Base-by-base conservation (phyloP, 2,888 invertebrate genomes). In the Flexamia atlantica region DNA sequence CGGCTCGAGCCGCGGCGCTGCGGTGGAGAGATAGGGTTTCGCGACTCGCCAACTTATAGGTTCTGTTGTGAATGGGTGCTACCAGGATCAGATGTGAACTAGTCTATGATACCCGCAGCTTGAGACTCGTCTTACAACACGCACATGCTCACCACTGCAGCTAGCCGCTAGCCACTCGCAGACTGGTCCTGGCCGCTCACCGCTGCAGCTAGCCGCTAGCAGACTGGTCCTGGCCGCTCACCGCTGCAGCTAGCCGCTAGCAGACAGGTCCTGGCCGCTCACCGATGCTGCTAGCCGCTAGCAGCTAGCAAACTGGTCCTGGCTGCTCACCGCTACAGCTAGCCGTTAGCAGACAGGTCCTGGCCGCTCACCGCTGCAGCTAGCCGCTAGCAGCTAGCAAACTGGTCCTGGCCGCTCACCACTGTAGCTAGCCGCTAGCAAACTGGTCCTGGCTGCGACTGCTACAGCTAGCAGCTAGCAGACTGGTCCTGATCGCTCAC, bases 81-180 rank as follows among this genome's bases (percentile, higher is more conserved):
- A 32, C 68, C 12, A 68, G 70, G 70, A 70, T 70, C 70, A 40
- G 17, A 40, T 70, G 70, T 70, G 36, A 70, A 70, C 70, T 70
- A 70, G 70, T 70, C 70, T 40, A 70, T 70, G 70, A 70, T 70
- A 70, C 70, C 70, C 68, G 36, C 70, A 23, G 20, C 40, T 10
- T 28, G 30, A 5, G 40, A 40, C 70, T 70, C 40, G 70, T 70
- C 32, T 70, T 70, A 40, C 70, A 70, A 40, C 70, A 70, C 70
- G 70, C 40, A 70, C 30, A 14, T 17, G 17, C 68, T 30, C 68
- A 30, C 46, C 46, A 17, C 46, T 46, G n/a, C 12, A 7, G 4
- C 36, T 46, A 7, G 17, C 12, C 46, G n/a, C n/a, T n/a, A n/a
- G n/a, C n/a, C n/a, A n/a, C n/a, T n/a, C n/a, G n/a, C n/a, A n/a